These are phyloP conservation scores for Stenurella melanura DNA, from an alignment of 2,888 invertebrate species.

Conservation along the genomic window DNA sequence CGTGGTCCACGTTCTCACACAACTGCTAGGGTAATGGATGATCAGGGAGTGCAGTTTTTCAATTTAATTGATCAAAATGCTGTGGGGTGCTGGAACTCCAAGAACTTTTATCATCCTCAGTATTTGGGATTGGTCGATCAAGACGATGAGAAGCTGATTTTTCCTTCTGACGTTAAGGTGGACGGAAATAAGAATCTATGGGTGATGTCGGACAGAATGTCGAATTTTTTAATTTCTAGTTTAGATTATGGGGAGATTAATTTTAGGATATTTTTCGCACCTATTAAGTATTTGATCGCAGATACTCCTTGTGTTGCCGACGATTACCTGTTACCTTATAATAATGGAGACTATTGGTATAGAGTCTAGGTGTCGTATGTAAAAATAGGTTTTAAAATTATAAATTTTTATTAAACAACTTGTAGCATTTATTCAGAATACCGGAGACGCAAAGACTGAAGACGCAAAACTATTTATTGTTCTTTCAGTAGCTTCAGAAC, in stretches of 20 bases:
- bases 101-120: constrained; percentile 79
- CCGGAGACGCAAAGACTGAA: too few relatives aligned
- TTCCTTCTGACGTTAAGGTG: constrained; percentile 87
- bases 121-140: constrained; percentile 83
- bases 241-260: constrained; percentile 86
- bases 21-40: constrained; percentile 84
- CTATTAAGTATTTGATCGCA: constrained; percentile 79
- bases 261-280: constrained; percentile 84
- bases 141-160: constrained; percentile 85
- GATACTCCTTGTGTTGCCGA: constrained; percentile 82
- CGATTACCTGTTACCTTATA: constrained; percentile 1
- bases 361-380: neutral
- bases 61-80: constrained; percentile 88
- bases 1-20: constrained; percentile 82
- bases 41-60: constrained; percentile 84
- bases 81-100: constrained; percentile 86
- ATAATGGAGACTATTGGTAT: neutral
- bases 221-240: constrained; percentile 80
- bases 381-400: too few relatives aligned
- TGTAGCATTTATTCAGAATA: too few relatives aligned
- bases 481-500: too few relatives aligned
- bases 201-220: constrained; percentile 90
- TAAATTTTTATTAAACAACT: too few relatives aligned
- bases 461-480: too few relatives aligned
- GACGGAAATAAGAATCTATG: constrained; percentile 83